phyloP scores from a whole-genome alignment of 2,797 vertebrate genomes.

The Sebastes iracundus region DNA sequence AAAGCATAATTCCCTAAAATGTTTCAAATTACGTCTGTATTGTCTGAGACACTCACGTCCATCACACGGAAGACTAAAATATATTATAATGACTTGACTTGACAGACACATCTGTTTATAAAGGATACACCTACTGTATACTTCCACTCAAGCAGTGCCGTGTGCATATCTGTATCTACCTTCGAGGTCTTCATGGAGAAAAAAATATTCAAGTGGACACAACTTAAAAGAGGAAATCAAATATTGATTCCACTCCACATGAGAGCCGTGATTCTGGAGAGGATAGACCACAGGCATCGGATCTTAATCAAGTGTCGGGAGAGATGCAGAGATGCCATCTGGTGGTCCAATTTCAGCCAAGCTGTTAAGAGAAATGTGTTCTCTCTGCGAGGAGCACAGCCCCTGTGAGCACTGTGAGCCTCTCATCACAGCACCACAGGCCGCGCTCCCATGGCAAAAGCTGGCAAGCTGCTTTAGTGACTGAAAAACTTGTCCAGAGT shows the following conservation, averaged over 20 bases:
- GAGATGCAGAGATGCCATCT: constrained; percentile 79
- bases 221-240: constrained; percentile 66
- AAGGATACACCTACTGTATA: not conserved
- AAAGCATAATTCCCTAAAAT: not conserved
- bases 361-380: constrained; percentile 71
- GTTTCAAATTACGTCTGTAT: not conserved
- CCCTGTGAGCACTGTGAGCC: constrained; percentile 40
- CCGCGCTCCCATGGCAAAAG: constrained; percentile 41
- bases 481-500: constrained; percentile 49
- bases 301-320: constrained; percentile 73
- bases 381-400: constrained; percentile 50
- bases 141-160: not conserved
- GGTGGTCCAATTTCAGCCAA: constrained; percentile 76
- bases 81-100: not conserved
- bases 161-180: constrained; percentile 21
- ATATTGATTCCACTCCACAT: constrained; percentile 69
- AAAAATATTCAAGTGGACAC: constrained; percentile 24
- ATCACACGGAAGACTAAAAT: not conserved
- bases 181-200: constrained; percentile 9
- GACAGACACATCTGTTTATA: not conserved
- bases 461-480: constrained; percentile 54
- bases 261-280: constrained; percentile 56
- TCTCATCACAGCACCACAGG: constrained; percentile 55
- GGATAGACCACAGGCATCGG: constrained; percentile 65
- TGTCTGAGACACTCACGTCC: not conserved